These are phyloP conservation scores for Mycteria americana DNA, from an alignment of 2,797 vertebrate genomes.

Conservation along the genomic window DNA sequence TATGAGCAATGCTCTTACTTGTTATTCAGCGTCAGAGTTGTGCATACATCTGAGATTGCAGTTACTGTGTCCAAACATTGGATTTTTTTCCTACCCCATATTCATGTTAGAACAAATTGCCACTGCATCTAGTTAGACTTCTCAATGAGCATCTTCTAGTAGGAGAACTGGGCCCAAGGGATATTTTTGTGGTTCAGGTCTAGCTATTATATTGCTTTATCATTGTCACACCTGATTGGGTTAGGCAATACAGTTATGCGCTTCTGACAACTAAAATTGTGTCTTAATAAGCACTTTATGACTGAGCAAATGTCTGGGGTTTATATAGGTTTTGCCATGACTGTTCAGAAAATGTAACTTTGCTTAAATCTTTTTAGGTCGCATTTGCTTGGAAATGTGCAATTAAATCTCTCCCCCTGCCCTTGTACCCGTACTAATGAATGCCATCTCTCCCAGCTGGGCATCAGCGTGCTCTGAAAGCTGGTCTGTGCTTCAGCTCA, in stretches of 20 bases:
- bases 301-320: not conserved
- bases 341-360: not conserved
- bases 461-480: not conserved
- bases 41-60: not conserved
- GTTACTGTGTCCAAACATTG: not conserved
- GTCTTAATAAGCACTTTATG: not conserved
- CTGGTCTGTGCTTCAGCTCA: not conserved
- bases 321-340: not conserved
- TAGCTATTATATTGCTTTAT: not conserved
- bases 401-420: not conserved
- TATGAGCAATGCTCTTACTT: not conserved
- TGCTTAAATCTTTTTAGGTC: not conserved
- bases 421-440: not conserved
- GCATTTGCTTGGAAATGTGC: not conserved
- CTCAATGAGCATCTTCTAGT: not conserved
- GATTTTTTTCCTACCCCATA: not conserved
- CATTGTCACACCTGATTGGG: not conserved
- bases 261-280: not conserved
- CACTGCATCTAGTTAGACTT: not conserved
- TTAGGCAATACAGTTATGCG: not conserved
- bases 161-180: not conserved
- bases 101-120: not conserved
- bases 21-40: not conserved
- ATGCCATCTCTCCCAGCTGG: not conserved
- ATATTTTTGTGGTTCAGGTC: not conserved